Evolutionary conservation across 2,797 vertebrate genomes (phyloP).

Genomic region (Psittacula derbiana): DNA sequence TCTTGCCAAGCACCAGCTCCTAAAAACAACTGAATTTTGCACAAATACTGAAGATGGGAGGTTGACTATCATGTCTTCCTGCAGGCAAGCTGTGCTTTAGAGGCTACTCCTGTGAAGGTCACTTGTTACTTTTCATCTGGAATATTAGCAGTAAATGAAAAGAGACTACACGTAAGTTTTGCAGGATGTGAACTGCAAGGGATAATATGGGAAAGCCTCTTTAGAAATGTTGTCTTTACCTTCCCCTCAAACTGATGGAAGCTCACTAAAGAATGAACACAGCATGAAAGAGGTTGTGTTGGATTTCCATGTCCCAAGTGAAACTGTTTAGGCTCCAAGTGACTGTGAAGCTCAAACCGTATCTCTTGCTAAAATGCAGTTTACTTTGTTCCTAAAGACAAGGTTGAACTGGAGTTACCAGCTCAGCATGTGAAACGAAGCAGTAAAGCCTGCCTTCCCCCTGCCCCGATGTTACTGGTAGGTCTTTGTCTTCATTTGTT

Average conservation of each 20-base stretch:
- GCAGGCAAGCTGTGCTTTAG: neutral
- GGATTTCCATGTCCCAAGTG: neutral
- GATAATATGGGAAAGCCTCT: neutral
- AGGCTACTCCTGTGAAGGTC: neutral
- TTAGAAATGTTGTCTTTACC: neutral
- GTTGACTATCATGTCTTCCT: neutral
- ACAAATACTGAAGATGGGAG: neutral
- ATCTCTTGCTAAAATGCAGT: neutral
- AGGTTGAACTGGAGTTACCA: neutral
- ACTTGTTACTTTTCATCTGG: neutral
- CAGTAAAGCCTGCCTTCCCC: neutral
- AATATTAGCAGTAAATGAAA: neutral
- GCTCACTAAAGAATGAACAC: neutral
- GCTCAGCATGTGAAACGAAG: neutral
- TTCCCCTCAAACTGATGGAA: neutral
- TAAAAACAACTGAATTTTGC: neutral
- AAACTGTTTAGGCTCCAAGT: neutral
- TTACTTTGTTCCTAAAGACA: neutral
- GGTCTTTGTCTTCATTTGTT: neutral
- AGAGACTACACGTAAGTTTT: neutral
- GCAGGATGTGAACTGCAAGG: neutral
- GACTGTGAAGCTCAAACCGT: rapidly evolving
- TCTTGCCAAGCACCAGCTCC: neutral
- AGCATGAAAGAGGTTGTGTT: neutral
- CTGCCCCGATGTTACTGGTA: neutral